These are phyloP conservation scores for Dufourea novaeangliae DNA, from an alignment of 1,140 invertebrate species.

Conservation along the genomic window DNA sequence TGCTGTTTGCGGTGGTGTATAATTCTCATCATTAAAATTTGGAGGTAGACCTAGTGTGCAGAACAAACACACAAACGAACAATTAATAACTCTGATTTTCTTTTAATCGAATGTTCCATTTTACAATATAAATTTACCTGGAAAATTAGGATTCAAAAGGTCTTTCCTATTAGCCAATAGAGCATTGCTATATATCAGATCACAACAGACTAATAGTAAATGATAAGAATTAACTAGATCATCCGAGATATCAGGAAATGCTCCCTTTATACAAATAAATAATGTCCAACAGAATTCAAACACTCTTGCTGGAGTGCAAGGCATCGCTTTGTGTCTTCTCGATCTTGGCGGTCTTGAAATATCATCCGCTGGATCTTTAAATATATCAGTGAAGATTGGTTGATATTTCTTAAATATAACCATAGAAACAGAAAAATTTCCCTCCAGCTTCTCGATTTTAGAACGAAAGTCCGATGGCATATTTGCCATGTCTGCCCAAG, in stretches of 20 bases:
- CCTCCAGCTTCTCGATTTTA: constrained; percentile 93
- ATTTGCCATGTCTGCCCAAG: constrained; percentile 97
- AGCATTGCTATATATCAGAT: constrained; percentile 94
- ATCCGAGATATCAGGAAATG: constrained; percentile 91
- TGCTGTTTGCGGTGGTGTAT: constrained; percentile 83
- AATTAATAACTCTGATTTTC: background rate
- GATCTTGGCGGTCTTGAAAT: constrained; percentile 82
- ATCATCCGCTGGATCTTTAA: constrained; percentile 85
- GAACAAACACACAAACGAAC: constrained; percentile 8
- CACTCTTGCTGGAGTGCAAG: constrained; percentile 89
- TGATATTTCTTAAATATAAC: constrained; percentile 97
- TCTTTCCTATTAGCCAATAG: constrained; percentile 90
- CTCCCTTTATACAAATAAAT: constrained; percentile 95
- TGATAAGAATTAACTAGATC: constrained; percentile 98
- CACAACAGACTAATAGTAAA: constrained; percentile 93
- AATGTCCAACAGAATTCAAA: constrained; percentile 97
- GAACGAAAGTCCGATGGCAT: constrained; percentile 91
- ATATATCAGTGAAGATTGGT: constrained; percentile 93
- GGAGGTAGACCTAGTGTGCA: constrained; percentile 85
- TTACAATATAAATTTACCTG: constrained; percentile 84
- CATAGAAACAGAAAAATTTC: constrained; percentile 97
- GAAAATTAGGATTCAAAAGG: constrained; percentile 92
- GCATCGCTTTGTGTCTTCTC: constrained; percentile 87
- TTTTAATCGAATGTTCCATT: background rate
- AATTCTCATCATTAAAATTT: constrained; percentile 87